Conservation (phyloP, 1,140 invertebrate genomes). For the Adelges cooleyi region DNA sequence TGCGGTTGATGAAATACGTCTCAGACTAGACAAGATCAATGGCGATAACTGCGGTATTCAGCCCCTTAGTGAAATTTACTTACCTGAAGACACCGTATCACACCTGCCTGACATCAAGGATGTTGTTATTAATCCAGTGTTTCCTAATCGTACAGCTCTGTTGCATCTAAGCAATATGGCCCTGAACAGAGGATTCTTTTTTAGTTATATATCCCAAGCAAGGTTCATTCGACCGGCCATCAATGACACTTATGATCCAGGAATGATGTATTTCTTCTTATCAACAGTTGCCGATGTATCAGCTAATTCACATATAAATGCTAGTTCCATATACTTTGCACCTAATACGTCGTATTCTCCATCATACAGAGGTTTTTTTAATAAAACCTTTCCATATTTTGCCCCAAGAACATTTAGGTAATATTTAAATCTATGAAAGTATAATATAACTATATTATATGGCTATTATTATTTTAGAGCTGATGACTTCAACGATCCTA, state of each 20-base stretch:
- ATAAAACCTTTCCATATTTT: conserved; percentile 90
- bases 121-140: conserved; percentile 87
- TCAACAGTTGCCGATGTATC: conserved; percentile 91
- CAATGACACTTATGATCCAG: conserved; percentile 87
- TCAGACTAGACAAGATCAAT: conserved; percentile 65
- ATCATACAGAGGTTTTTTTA: conserved; percentile 91
- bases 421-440: conserved; percentile 16
- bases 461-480: conserved; percentile 42
- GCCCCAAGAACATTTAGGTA: conserved; percentile 76
- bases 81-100: conserved; percentile 71
- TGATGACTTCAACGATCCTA: conserved; percentile 90
- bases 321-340: conserved; percentile 86
- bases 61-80: conserved; percentile 67
- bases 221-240: conserved; percentile 77
- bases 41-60: conserved; percentile 79
- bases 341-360: conserved; percentile 90
- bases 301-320: conserved; percentile 83
- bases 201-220: conserved; percentile 89
- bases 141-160: conserved; percentile 84
- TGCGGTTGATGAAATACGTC: conserved; percentile 73
- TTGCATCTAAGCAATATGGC: conserved; percentile 94
- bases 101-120: conserved; percentile 91
- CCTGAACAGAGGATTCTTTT: conserved; percentile 85
- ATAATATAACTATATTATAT: neutral
- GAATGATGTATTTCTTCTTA: conserved; percentile 96